phyloP scores from a whole-genome alignment of 2,888 invertebrate genomes.

The Andrena haemorrhoa region DNA sequence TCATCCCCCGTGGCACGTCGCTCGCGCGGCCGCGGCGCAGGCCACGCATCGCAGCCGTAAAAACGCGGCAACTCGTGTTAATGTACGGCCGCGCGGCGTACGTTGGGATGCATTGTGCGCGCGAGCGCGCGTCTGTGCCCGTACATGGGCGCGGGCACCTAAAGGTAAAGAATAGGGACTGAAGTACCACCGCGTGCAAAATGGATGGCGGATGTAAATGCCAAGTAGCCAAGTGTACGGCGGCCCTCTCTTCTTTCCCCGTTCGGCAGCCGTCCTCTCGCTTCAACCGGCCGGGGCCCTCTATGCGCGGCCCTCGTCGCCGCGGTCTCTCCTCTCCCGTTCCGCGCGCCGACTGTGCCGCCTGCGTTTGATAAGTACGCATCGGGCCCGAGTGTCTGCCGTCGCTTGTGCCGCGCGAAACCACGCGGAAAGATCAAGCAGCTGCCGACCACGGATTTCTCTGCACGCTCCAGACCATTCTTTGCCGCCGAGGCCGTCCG shows the following conservation, averaged over 20 bases:
- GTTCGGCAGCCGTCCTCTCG: conserved; percentile 3
- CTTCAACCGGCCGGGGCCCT: not conserved
- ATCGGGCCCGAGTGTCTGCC: conserved; percentile 67
- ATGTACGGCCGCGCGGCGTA: conserved; percentile 27
- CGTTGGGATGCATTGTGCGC: not conserved
- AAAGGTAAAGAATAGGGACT: conserved; percentile 72
- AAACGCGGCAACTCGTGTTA: conserved; percentile 58
- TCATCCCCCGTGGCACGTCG: conserved; percentile 16
- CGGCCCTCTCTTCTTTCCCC: conserved; percentile 59
- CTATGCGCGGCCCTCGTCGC: conserved; percentile 47
- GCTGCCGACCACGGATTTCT: conserved; percentile 74
- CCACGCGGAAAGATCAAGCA: conserved; percentile 75
- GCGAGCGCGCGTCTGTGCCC: conserved; percentile 11
- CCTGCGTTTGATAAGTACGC: conserved; percentile 72
- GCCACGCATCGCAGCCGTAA: conserved; percentile 52
- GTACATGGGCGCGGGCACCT: conserved; percentile 68
- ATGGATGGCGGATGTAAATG: conserved; percentile 79
- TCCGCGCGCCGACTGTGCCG: conserved; percentile 49
- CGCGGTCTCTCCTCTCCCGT: conserved; percentile 55
- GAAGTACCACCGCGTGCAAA: conserved; percentile 73
- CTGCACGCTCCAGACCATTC: conserved; percentile 3
- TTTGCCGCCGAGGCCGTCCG: not conserved
- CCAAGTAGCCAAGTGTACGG: conserved; percentile 77
- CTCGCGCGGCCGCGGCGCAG: conserved; percentile 38
- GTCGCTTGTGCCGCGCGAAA: conserved; percentile 60